Percentiles rank a stretch among this genome's conserved stretches.
phyloP scores from a whole-genome alignment of 2,113 vertebrate genomes.

The Neogale vison region DNA sequence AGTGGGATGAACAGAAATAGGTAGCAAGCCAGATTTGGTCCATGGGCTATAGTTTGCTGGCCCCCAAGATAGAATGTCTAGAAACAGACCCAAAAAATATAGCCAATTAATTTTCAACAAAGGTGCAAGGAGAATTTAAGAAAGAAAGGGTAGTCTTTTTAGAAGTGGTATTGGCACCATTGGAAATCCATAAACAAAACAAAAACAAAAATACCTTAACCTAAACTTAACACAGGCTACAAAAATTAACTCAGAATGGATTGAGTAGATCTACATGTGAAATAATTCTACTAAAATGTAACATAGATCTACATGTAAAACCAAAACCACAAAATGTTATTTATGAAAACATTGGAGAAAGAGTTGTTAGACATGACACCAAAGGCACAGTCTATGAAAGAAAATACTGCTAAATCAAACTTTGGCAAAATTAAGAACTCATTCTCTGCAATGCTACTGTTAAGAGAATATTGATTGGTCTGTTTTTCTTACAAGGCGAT shows the following conservation, averaged over 20 bases:
- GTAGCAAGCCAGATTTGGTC: background rate
- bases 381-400: conserved; percentile 3
- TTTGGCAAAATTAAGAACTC: background rate
- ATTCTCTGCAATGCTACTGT: background rate
- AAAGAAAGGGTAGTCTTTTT: conserved; percentile 11
- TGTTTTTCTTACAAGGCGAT: background rate
- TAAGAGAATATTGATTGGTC: background rate
- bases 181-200: background rate
- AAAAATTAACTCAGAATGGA: conserved; percentile 18
- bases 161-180: background rate
- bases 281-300: background rate
- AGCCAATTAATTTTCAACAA: conserved; percentile 37
- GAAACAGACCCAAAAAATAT: conserved; percentile 47
- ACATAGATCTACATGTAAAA: background rate
- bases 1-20: conserved; percentile 35
- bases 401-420: background rate
- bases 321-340: conserved; percentile 24
- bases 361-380: background rate
- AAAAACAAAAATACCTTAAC: background rate
- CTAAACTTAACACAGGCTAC: background rate
- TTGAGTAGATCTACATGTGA: background rate
- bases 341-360: background rate
- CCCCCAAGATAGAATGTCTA: conserved; percentile 43
- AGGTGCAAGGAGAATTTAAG: conserved; percentile 1
- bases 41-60: conserved; percentile 10